Evolutionary conservation across 2,888 invertebrate genomes (phyloP).

Genomic region (Brassicogethes aeneus): DNA sequence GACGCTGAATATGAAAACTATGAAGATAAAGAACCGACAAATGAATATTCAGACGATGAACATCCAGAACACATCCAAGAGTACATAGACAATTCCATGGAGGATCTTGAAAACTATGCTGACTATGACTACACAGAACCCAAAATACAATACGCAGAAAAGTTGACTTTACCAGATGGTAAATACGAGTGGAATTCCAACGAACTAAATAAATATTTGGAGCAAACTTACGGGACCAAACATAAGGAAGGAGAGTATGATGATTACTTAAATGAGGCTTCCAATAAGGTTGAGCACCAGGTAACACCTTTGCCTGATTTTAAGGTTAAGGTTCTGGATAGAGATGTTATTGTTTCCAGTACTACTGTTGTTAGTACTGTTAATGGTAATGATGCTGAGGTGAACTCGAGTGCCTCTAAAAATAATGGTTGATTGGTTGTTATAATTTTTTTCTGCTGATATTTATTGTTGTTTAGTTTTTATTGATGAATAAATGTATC

Average conservation of each 20-base stretch:
- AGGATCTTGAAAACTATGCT: neutral
- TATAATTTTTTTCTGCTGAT: too few relatives aligned
- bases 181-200: neutral
- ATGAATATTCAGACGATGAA: neutral
- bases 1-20: neutral
- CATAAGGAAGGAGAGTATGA: neutral
- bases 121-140: constrained; percentile 1
- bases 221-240: neutral
- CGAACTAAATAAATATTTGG: constrained; percentile 1
- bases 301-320: neutral
- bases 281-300: neutral
- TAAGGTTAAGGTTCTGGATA: too few relatives aligned
- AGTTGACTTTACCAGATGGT: neutral
- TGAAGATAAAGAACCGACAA: neutral
- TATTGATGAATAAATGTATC: too few relatives aligned
- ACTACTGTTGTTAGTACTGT: too few relatives aligned
- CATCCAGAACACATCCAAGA: neutral
- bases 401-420: too few relatives aligned
- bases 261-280: neutral
- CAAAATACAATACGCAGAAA: neutral
- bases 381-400: too few relatives aligned
- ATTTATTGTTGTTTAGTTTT: too few relatives aligned
- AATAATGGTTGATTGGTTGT: too few relatives aligned
- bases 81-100: neutral
- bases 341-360: too few relatives aligned